Evolutionary conservation across 2,888 invertebrate genomes (phyloP), one percentile per base, ranked within the genome.

Genomic region (Trissonchulus latispiculum): DNA sequence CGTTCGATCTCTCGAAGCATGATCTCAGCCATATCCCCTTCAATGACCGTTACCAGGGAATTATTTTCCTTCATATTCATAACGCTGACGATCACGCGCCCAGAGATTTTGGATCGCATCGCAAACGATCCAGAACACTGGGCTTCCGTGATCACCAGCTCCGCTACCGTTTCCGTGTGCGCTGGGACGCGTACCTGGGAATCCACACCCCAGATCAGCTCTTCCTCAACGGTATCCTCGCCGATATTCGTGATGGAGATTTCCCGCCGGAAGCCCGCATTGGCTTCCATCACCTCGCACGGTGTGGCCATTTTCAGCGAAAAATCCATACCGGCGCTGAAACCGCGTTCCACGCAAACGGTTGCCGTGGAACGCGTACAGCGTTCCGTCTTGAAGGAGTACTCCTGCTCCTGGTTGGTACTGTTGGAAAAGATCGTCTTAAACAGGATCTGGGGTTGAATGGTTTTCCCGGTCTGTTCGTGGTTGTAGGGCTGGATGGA

Each of bases 161-260:
- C 82, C 8, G 83, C 84, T 64, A 79, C 80, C 31, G 83, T 83
- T 76, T 83, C 80, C 69, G 78, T 79, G 66, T 79, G 77, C 2
- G 82, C 77, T 2, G 84, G 83, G 35, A 84, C 84, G 36, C 77
- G 78, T 23, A 84, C 82, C 75, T 80, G 80, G 75, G 80, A 83
- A 77, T 84, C 84, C 1, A 84, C 83, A 8, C 83, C 81, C 84
- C 84, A 84, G n/a, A 78, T 77, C 73, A 84, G 76, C 75, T 84
- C 83, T 74, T 83, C 83, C 73, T 83, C 83, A 70, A 80, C 76
- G 1, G 80, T 78, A 72, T 80, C 78, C 71, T 82, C 83, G 35
- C 82, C 82, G 2, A 82, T 79, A 15, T 82, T 82, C 59, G 82
- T 81, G 72, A 85, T 79, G 71, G 79, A 78, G 15, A 84, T 80